Conservation (phyloP, 2,888 invertebrate species). For the Phorcus lineatus region DNA sequence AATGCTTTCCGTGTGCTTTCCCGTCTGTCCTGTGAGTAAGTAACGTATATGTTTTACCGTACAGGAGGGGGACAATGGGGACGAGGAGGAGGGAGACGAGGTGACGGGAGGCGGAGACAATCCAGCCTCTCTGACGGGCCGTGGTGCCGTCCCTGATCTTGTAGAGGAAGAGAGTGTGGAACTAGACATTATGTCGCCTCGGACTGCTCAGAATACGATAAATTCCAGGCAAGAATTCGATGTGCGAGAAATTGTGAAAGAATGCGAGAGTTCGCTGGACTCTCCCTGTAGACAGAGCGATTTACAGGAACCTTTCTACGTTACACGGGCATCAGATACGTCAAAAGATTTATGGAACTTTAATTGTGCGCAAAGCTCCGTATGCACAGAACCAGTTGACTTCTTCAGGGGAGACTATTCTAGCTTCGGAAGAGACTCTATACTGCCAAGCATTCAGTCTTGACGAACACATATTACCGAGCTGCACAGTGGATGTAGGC, state of each 20-base stretch:
- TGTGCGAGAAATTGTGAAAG: not conserved
- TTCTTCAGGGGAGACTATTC: not conserved
- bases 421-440: not conserved
- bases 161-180: not conserved
- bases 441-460: slow-evolving; percentile 3
- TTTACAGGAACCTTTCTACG: not conserved
- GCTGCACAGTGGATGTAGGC: too few species aligned
- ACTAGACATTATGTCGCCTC: not conserved
- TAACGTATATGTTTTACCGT: not conserved
- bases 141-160: not conserved
- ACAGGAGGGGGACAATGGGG: not conserved
- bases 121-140: not conserved
- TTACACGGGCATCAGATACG: not conserved
- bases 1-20: not conserved
- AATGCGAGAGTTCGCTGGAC: not conserved
- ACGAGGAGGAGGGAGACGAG: not conserved
- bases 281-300: not conserved
- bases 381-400: slow-evolving; percentile 12
- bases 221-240: not conserved
- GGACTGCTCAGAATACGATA: not conserved
- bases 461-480: not conserved
- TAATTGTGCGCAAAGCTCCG: not conserved
- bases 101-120: not conserved
- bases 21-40: not conserved
- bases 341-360: not conserved